Evolutionary conservation across 1,140 invertebrate species (phyloP).

Genomic region (Saxidomus purpurata): DNA sequence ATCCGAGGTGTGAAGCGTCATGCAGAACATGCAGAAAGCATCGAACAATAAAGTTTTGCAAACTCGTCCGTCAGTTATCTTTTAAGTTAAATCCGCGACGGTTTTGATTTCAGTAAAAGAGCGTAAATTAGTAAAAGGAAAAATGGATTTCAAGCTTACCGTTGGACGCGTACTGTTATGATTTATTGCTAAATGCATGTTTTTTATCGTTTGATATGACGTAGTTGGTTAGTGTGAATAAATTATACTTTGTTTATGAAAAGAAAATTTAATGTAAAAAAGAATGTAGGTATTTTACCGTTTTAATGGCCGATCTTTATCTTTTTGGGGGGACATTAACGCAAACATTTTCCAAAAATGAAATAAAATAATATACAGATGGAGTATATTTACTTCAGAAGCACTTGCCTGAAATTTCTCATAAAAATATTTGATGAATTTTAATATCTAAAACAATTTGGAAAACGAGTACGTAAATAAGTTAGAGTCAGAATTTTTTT

Average conservation of each 20-base stretch:
- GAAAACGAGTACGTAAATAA: too few relatives aligned
- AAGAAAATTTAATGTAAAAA: not conserved
- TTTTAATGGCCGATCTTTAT: not conserved
- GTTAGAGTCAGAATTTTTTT: too few relatives aligned
- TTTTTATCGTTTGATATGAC: conserved; percentile 1
- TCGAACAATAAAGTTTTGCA: conserved; percentile 19
- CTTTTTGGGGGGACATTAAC: not conserved
- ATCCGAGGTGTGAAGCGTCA: not conserved
- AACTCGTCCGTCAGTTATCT: not conserved
- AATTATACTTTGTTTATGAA: not conserved
- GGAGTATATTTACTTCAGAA: not conserved
- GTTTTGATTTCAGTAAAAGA: not conserved
- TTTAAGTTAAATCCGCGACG: not conserved
- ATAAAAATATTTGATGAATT: too few relatives aligned
- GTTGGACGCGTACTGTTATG: not conserved
- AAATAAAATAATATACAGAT: not conserved
- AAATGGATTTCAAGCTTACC: conserved; percentile 13
- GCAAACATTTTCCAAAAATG: not conserved
- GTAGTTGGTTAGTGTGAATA: not conserved
- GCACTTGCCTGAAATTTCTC: too few relatives aligned
- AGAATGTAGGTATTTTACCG: not conserved
- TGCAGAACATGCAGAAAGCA: not conserved
- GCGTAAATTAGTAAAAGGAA: not conserved
- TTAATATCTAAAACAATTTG: too few relatives aligned
- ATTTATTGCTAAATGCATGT: not conserved